These are phyloP conservation scores for Drosophila nebulosa DNA, from an alignment of 1,140 invertebrate species.

Conservation along the genomic window DNA sequence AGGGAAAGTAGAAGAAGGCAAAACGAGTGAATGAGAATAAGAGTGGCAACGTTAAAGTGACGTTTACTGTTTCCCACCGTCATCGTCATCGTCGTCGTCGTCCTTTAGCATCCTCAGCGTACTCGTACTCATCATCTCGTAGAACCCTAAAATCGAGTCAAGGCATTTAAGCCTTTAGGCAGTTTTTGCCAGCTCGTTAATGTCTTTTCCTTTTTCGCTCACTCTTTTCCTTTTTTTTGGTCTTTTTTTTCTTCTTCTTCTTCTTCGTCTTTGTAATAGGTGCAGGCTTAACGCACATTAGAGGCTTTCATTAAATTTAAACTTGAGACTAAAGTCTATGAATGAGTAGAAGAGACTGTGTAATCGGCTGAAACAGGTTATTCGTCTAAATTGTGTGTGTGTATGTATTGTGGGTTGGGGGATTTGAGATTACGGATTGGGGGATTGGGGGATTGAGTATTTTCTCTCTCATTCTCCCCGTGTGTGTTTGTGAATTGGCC, in stretches of 20 bases:
- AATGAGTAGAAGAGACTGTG: background rate
- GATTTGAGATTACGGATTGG: background rate
- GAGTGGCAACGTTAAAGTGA: constrained; percentile 56
- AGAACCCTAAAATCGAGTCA: constrained; percentile 3
- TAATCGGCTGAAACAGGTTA: constrained; percentile 42
- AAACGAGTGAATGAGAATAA: constrained; percentile 13
- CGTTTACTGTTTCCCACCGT: constrained; percentile 56
- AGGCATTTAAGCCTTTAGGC: constrained; percentile 57
- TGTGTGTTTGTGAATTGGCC: background rate
- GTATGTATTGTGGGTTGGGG: background rate
- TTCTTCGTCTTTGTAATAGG: background rate
- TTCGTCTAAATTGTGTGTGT: background rate
- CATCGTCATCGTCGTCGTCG: constrained; percentile 28
- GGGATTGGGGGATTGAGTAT: background rate
- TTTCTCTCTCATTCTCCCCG: background rate
- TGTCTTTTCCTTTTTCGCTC: constrained; percentile 24
- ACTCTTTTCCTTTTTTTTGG: background rate
- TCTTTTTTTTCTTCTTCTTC: constrained; percentile 4
- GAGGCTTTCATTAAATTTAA: constrained; percentile 69
- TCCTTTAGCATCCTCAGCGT: constrained; percentile 21
- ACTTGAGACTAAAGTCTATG: constrained; percentile 36
- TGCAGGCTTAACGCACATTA: constrained; percentile 35
- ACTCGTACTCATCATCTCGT: background rate
- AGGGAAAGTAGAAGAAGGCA: background rate
- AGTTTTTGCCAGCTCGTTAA: constrained; percentile 38